Evolutionary conservation across 2,113 vertebrate species (phyloP).

Genomic region (Thunnus maccoyii): DNA sequence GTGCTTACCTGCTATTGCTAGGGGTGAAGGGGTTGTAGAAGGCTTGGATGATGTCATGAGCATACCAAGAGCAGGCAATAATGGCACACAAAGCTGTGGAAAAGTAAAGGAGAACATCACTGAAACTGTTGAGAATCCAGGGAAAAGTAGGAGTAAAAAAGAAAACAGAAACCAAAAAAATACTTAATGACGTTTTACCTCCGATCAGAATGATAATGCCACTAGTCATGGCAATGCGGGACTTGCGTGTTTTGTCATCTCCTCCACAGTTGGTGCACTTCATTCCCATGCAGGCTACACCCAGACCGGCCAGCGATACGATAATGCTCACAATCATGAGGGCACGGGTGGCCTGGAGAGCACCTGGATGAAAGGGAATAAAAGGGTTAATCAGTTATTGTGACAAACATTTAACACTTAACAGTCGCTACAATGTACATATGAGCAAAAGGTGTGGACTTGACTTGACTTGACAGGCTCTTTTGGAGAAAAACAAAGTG

Average conservation of each 20-base stretch:
- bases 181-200: slow-evolving; percentile 72
- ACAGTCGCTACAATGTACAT: neutral
- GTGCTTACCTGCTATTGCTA: slow-evolving; percentile 89
- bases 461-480: neutral
- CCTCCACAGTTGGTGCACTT: slow-evolving; percentile 92
- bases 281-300: slow-evolving; percentile 90
- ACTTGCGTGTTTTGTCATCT: slow-evolving; percentile 88
- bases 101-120: neutral
- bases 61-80: slow-evolving; percentile 89
- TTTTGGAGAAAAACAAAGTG: neutral
- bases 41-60: slow-evolving; percentile 87
- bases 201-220: slow-evolving; percentile 89
- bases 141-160: accelerated
- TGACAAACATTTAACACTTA: neutral
- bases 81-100: slow-evolving; percentile 85
- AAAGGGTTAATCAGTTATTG: slow-evolving; percentile 15
- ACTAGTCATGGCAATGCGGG: slow-evolving; percentile 88
- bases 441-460: neutral
- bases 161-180: neutral
- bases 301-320: slow-evolving; percentile 80
- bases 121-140: neutral
- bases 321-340: slow-evolving; percentile 90
- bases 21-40: slow-evolving; percentile 88
- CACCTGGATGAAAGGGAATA: slow-evolving; percentile 70
- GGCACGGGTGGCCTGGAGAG: slow-evolving; percentile 90